Base-by-base conservation (phyloP, 2,888 invertebrate species). In the Brachypterus glaber region DNA sequence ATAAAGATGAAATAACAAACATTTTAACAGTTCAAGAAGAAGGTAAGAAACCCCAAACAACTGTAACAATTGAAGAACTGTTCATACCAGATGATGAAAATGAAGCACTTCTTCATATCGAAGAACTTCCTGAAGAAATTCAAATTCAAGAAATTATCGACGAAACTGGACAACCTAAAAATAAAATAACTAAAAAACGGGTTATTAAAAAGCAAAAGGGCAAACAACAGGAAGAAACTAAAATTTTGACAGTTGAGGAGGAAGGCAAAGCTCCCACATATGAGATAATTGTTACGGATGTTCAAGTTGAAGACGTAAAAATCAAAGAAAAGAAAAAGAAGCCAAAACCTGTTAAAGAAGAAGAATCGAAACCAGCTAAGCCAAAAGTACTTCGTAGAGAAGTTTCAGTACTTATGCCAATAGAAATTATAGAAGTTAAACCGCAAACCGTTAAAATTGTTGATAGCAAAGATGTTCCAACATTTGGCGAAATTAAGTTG, bases 401-500 rank as follows among this genome's bases (percentile, higher is more conserved):
- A 52, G 39, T 52, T 9, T 59, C 59, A 9, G 49, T 57, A n/a
- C 42, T 57, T 15, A 52, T 54, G 51, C 48, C 50, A 14, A 46
- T 57, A 14, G 54, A 62, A 49, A 70, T 74, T 25, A 74, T 81
- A 39, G 72, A 76, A 54, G 63, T 77, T 3, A 71, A 76, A 55
- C 66, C 77, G 1, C 73, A 71, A 18, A 73, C 77, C 59, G 50
- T 79, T 4, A 72, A 79, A 62, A 73, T 78, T 39, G 66, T 71
- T 15, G 72, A 77, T 50, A 71, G 73, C 25, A 54, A 51, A 43
- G 53, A 66, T 17, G 68, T 74, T 47, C 66, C 71, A 5, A 32
- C 41, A 11, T 48, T 68, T 69, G 74, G 76, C 38, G 72, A 77
- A 60, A 65, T 83, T 2, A 82, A 83, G 64, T 63, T 85, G 3